Conservation (phyloP, 2,888 invertebrate species). For the Mythimna albipuncta region DNA sequence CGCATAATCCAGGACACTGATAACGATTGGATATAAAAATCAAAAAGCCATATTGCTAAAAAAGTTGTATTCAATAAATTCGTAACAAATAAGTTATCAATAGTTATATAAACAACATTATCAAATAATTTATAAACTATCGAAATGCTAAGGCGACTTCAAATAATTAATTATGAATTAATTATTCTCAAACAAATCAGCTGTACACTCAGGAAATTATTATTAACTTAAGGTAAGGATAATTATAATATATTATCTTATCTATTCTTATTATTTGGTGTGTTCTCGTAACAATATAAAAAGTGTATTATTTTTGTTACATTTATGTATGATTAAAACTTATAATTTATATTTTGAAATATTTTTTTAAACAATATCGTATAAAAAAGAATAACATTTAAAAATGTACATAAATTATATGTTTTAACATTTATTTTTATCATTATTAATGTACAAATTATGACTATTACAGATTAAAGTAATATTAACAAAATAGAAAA, state of each 20-base stretch:
- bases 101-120: slow-evolving; percentile 55
- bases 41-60: slow-evolving; percentile 2
- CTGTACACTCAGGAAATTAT: slow-evolving; percentile 43
- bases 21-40: neutral
- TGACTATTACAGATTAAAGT: neutral
- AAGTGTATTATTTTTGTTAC: slow-evolving; percentile 16
- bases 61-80: slow-evolving; percentile 66
- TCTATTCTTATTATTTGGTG: slow-evolving; percentile 65
- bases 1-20: too few relatives aligned
- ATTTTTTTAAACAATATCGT: too few relatives aligned
- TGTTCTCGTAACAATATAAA: slow-evolving; percentile 47
- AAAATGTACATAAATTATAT: too few relatives aligned
- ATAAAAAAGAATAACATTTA: too few relatives aligned
- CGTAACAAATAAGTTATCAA: slow-evolving; percentile 71
- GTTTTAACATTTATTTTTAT: too few relatives aligned
- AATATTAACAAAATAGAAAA: slow-evolving; percentile 3
- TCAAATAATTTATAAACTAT: slow-evolving; percentile 63
- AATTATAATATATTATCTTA: slow-evolving; percentile 30
- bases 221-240: slow-evolving; percentile 33
- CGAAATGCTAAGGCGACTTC: slow-evolving; percentile 67
- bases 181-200: slow-evolving; percentile 49
- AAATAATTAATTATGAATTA: slow-evolving; percentile 51
- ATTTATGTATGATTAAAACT: too few relatives aligned
- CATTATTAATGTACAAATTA: slow-evolving; percentile 32
- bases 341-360: too few relatives aligned